phyloP scores from a whole-genome alignment of 2,113 vertebrate species.

The Mastomys natalensis region DNA sequence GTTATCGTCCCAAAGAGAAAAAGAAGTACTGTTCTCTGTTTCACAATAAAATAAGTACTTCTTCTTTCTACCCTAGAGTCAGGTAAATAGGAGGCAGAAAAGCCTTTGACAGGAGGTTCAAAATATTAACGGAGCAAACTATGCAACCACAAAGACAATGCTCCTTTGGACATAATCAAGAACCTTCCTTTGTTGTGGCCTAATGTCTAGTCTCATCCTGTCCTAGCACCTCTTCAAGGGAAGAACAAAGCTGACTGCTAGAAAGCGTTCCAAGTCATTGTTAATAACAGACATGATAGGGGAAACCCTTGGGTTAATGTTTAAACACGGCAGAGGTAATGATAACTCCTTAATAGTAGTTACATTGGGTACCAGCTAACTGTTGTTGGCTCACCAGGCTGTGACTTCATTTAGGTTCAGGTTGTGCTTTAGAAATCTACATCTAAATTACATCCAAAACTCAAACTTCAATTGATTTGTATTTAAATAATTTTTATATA shows the following conservation, averaged over 20 bases:
- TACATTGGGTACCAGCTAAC: not conserved
- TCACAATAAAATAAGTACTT: constrained; percentile 48
- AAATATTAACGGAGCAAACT: constrained; percentile 36
- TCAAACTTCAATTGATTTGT: not conserved
- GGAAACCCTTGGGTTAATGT: constrained; percentile 74
- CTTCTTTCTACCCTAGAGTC: not conserved
- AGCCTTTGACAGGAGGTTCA: not conserved
- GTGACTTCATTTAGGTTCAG: not conserved
- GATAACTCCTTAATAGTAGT: constrained; percentile 60
- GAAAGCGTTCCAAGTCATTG: constrained; percentile 65
- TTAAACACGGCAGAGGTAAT: constrained; percentile 57
- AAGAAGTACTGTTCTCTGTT: not conserved
- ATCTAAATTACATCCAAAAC: not conserved
- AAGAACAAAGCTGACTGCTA: constrained; percentile 53
- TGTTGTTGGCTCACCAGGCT: not conserved
- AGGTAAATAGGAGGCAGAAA: not conserved
- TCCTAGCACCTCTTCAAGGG: constrained; percentile 47
- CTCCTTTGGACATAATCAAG: constrained; percentile 64
- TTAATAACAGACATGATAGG: constrained; percentile 64
- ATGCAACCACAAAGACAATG: not conserved
- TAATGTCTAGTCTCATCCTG: constrained; percentile 68
- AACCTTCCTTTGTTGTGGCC: constrained; percentile 65
- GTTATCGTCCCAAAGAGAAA: constrained; percentile 31
- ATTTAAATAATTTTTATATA: constrained; percentile 19
- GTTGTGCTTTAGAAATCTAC: constrained; percentile 10